These are phyloP conservation scores for Lochmaea crataegi DNA, from an alignment of 2,888 invertebrate species.

Conservation along the genomic window DNA sequence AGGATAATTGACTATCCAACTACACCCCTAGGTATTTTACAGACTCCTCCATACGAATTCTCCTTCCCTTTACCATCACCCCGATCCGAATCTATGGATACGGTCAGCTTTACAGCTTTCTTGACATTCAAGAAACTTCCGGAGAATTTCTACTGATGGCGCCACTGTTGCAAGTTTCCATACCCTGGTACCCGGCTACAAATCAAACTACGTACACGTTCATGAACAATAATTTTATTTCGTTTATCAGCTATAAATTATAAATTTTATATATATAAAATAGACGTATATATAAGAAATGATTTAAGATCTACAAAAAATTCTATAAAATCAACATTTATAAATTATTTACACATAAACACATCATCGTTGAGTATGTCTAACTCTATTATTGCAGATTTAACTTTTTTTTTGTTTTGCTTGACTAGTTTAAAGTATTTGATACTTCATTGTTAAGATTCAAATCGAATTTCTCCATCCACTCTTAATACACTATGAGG, in stretches of 20 bases:
- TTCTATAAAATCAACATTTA: constrained; percentile 42
- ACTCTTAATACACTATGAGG: constrained; percentile 79
- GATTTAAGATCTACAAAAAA: constrained; percentile 38
- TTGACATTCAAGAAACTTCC: too few species aligned
- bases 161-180: too few species aligned
- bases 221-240: constrained; percentile 30
- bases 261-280: constrained; percentile 35
- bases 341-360: constrained; percentile 40
- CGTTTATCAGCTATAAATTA: constrained; percentile 30
- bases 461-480: constrained; percentile 56
- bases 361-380: constrained; percentile 31
- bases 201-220: constrained; percentile 15
- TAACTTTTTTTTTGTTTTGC: constrained; percentile 21
- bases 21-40: too few species aligned
- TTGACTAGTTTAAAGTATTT: constrained; percentile 38
- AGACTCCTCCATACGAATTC: too few species aligned
- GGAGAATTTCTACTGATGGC: too few species aligned
- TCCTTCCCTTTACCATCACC: too few species aligned
- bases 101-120: too few species aligned
- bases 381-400: constrained; percentile 42
- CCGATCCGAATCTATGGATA: too few species aligned
- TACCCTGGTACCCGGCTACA: background rate
- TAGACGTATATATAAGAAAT: constrained; percentile 36
- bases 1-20: too few species aligned
- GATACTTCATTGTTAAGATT: constrained; percentile 38